Base-by-base conservation (phyloP, 2,113 vertebrate genomes). In the Rhizomys pruinosus region DNA sequence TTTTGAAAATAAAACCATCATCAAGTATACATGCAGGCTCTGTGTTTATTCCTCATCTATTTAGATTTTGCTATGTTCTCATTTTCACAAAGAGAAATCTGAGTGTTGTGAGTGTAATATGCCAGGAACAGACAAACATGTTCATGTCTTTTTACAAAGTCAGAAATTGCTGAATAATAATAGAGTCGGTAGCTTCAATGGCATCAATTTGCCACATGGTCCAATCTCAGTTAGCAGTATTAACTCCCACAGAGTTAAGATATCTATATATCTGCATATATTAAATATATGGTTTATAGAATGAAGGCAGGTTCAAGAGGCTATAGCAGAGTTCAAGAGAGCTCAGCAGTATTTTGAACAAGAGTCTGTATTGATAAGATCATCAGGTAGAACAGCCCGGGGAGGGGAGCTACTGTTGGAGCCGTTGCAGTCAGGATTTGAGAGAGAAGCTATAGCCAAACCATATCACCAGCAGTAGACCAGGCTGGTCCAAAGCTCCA, bases 1-100 rank as follows among this genome's bases (percentile, higher is more conserved):
- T 95, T 95, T 97, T 88, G 94, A 85, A 94, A 96, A 96, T 92
- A 95, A 95, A 91, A 44, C 84, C 61, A 82, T 81, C 96, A 92
- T 89, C 95, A 90, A 91, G 86, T 87, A 92, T 34, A 61, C 66
- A 84, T n/a, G 74, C 82, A 69, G 79, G 87, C 25, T 44, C 72
- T 71, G 92, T 90, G 95, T 78, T 93, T 66, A 76, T 69, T 90
- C 92, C n/a, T 81, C 63, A 59, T 68, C 77, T 79, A 16, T 32
- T 87, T 57, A 74, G 92, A 85, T 85, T 73, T 47, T 72, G 78
- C 34, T 34, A 3, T 39, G 1, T 77, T 39, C 69, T 72, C 29
- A 39, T 73, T 72, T 77, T n/a, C 80, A 61, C 69, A 44, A 82
- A 78, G 39, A 87, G 20, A 23, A 81, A 39, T 59, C 29, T 34